Evolutionary conservation across 2,888 invertebrate genomes (phyloP).

Genomic region (Lutraria lutraria): DNA sequence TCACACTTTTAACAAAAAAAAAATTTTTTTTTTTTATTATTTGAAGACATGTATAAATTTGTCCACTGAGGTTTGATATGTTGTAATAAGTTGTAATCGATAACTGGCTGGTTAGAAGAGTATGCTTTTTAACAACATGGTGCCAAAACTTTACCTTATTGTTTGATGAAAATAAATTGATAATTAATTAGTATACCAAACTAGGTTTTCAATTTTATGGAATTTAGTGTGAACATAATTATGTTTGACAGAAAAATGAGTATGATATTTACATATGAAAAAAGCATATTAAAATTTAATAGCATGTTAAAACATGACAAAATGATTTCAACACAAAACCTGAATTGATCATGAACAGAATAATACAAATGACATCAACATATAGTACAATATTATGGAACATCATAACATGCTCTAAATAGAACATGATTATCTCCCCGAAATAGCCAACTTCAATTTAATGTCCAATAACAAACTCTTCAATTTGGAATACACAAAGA

Average conservation of each 20-base stretch:
- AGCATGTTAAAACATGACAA: neutral
- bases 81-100: too few species aligned
- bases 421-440: neutral
- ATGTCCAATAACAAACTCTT: too few species aligned
- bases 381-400: neutral
- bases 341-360: neutral
- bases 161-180: too few species aligned
- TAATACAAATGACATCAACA: neutral
- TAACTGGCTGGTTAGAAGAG: too few species aligned
- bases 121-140: too few species aligned
- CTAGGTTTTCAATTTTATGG: neutral
- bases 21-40: neutral
- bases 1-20: neutral
- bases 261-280: conserved; percentile 12
- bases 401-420: neutral
- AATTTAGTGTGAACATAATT: neutral
- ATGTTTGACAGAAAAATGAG: neutral
- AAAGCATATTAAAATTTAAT: neutral
- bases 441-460: too few species aligned
- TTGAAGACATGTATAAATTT: neutral
- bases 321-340: neutral
- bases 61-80: neutral
- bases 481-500: too few species aligned
- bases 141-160: too few species aligned
- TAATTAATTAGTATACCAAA: too few species aligned